Evolutionary conservation across 2,797 vertebrate species (phyloP), one percentile per base, ranked within the genome.

Genomic region (Etheostoma perlongum): DNA sequence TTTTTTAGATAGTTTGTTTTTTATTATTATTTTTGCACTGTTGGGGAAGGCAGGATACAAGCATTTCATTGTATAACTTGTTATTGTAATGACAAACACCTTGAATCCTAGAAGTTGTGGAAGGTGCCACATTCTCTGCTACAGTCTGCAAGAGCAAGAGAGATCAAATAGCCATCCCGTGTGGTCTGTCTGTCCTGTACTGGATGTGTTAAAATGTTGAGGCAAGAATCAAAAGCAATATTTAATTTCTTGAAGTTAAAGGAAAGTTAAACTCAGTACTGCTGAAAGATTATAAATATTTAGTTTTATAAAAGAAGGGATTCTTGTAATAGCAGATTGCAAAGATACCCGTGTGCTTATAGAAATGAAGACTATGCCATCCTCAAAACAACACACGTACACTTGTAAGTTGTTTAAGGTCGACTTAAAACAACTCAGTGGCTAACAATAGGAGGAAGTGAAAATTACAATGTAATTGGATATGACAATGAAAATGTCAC

Each of bases 371-470:
- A 6, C 15, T 69, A 3, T 59, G 16, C 1, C 8, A 68, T 48
- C 36, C 67, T 51, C 30, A 36, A 16, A 51, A 61, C 15, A 16
- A 1, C 15, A 40, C 18, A 21, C 12, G 21, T 16, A 58, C 15
- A 12, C 11, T 25, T 4, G 8, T n/a, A 27, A 21, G 18, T 42
- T 53, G 19, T 44, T 40, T 53, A 19, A 52, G 9, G 8, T 2
- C 2, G 3, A 27, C 4, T 6, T 30, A 27, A 52, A 46, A 21
- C 42, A 14, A 42, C 15, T n/a, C 4, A 47, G 9, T 33, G 1
- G 3, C 14, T 21, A 48, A 55, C 7, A 62, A 4, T 15, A 55
- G 42, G 44, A 77, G 54, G 58, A 78, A 59, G 74, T 33, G 1
- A 14, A 63, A 75, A 57, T 59, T 7, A 67, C 23, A 49, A 12